These are phyloP conservation scores for Oenanthe oenanthe DNA, from an alignment of 2,113 vertebrate genomes.

Conservation along the genomic window DNA sequence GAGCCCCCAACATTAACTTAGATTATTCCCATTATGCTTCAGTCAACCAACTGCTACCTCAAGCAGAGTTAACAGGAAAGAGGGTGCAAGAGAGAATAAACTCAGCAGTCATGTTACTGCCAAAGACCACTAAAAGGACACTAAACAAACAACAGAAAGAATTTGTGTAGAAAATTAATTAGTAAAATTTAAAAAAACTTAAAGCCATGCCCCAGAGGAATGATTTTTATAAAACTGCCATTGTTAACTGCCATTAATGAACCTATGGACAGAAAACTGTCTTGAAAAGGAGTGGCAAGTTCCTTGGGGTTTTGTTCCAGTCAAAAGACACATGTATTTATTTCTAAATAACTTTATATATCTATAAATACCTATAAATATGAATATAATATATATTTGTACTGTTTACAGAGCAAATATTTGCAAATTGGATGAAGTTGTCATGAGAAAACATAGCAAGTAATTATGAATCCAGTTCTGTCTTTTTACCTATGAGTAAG, in stretches of 20 bases:
- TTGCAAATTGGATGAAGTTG: background rate
- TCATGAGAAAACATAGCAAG: background rate
- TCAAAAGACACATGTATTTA: background rate
- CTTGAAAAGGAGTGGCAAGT: background rate
- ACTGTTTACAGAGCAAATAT: background rate
- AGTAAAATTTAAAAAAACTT: background rate
- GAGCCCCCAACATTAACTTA: slow-evolving; percentile 44
- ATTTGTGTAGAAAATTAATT: slow-evolving; percentile 12
- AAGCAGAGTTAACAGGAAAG: slow-evolving; percentile 9
- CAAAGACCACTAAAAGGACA: slow-evolving; percentile 33
- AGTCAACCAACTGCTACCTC: slow-evolving; percentile 8
- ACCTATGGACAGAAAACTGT: background rate
- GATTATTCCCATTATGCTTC: slow-evolving; percentile 33
- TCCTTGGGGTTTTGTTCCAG: background rate
- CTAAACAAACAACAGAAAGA: slow-evolving; percentile 26
- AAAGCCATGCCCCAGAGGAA: background rate
- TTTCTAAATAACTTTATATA: background rate
- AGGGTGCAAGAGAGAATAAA: slow-evolving; percentile 4
- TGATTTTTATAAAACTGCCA: background rate
- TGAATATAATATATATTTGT: background rate
- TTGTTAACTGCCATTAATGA: background rate
- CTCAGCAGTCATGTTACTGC: background rate
- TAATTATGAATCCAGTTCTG: background rate
- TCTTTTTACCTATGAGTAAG: background rate
- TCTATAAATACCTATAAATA: background rate